Evolutionary conservation across 2,797 vertebrate genomes (phyloP), one percentile per base, ranked within the genome.

Genomic region (Acipenser oxyrinchus): DNA sequence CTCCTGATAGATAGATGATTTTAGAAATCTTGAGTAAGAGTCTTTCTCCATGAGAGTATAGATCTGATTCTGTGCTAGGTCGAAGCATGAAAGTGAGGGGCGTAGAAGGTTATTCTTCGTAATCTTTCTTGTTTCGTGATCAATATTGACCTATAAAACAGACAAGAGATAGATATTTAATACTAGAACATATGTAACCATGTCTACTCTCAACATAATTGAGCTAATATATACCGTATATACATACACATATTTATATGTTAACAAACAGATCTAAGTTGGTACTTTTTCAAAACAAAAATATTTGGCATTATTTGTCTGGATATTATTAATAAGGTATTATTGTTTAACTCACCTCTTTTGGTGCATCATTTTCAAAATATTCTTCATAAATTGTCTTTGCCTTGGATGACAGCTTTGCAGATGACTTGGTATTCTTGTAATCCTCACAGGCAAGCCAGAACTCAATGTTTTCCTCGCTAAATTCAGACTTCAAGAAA

Each of bases 391-490:
- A 98, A 76, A 99, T 97, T 77, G 93, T 97, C 70, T 86, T 90
- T 64, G 95, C 96, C 83, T 96, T 97, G 0, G 82, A 77, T 4
- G 85, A 79, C 11, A 94, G 82, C 72, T 95, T 95, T 73, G 89
- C 78, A 6, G 82, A 75, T 3, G 87, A 91, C 71, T 93, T 96
- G 1, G 86, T 94, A 77, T 76, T 90, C 75, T 92, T 93, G 83
- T 93, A 97, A 71, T 99, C 95, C 72, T 97, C 94, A 63, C 96
- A 99, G 50, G 95, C 95, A 74, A 96, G 80, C 90, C 97, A 99
- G 86, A 99, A 99, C 8, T 95, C 93, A 0, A 99, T 91, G 82
- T 99, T 99, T 85, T 99, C 96, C 75, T 99, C 96, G 1, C 95
- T 98, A 81, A 95, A 99, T 74, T 98, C 96, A 0, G 95, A 95